Conservation (phyloP, 2,888 invertebrate species). For the Elysia crispata region DNA sequence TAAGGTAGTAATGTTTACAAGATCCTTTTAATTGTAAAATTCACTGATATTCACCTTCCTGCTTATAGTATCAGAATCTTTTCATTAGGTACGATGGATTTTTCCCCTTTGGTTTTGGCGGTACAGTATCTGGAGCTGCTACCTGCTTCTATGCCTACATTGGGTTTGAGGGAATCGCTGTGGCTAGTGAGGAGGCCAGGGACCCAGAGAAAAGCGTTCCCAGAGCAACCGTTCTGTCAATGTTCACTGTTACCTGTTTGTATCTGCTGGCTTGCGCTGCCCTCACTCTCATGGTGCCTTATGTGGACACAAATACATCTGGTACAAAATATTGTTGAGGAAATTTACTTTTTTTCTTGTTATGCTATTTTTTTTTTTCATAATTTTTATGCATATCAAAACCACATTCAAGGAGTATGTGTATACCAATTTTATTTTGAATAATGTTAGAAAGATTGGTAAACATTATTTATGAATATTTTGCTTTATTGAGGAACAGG, state of each 20-base stretch:
- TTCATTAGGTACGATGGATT: constrained; percentile 72
- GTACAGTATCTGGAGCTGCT: constrained; percentile 77
- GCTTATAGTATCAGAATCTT: too few relatives aligned
- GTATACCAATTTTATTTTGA: too few relatives aligned
- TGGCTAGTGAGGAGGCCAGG: constrained; percentile 77
- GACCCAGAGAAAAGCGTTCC: constrained; percentile 77
- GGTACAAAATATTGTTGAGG: background rate
- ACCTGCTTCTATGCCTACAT: constrained; percentile 78
- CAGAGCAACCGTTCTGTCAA: constrained; percentile 71
- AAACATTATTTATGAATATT: too few relatives aligned
- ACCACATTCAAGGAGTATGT: too few relatives aligned
- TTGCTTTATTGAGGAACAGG: too few relatives aligned
- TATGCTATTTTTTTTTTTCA: too few relatives aligned
- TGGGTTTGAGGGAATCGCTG: constrained; percentile 78
- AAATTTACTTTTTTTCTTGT: too few relatives aligned
- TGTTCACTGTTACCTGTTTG: constrained; percentile 69
- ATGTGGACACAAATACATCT: constrained; percentile 62
- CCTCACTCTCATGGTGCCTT: constrained; percentile 73
- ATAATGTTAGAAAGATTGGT: too few relatives aligned
- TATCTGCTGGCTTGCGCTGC: constrained; percentile 71
- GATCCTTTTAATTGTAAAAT: background rate
- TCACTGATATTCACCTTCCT: background rate
- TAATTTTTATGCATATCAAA: too few relatives aligned
- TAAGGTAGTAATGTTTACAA: background rate
- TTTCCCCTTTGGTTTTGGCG: constrained; percentile 77